Base-by-base conservation (phyloP, 2,113 vertebrate genomes). In the Cromileptes altivelis region DNA sequence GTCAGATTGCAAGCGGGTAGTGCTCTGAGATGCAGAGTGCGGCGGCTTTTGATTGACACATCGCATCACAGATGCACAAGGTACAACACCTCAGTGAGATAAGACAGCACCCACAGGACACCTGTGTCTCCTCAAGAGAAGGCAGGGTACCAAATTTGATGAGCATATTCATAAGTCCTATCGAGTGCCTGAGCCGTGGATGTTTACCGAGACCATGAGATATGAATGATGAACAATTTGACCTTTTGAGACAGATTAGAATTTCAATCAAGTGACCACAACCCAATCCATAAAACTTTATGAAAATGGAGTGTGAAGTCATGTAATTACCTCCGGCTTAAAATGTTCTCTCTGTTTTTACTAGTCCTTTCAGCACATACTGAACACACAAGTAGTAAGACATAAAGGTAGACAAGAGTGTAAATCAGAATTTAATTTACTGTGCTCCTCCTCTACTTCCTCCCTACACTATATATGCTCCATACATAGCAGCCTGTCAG, bases 171-270 rank as follows among this genome's bases (percentile, higher is more conserved):
- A 94, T 88, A 85, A 90, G 82, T 75, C 47, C 56, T 85, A 88
- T 89, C 25, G 71, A 84, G 75, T 82, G 63, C 65, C 81, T 63
- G 75, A 90, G 81, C 70, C 19, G 17, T 50, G 64, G 80, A 56
- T 92, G 90, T 92, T 94, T 93, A 90, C 90, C 68, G 76, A 91
- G 85, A 88, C 76, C 86, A 89, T 91, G 93, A 91, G 90, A 93
- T 89, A 86, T 88, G 94, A 95, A 95, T 94, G 93, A 94, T 90
- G 92, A 95, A 89, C 89, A 94, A 91, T 92, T 89, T 95, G 94
- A 95, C 95, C 95, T 96, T 95, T 95, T 85, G 80, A 91, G 89
- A 91, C 76, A n/a, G 90, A 94, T 94, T 94, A 86, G 85, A 94
- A 95, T 94, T 94, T 93, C 90, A 94, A 94, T 94, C 91, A 88